A percentile compares a stretch with the other conserved stretches of the same genome.
Evolutionary conservation across 2,113 vertebrate species (phyloP).

Genomic region (Hymenochirus boettgeri): DNA sequence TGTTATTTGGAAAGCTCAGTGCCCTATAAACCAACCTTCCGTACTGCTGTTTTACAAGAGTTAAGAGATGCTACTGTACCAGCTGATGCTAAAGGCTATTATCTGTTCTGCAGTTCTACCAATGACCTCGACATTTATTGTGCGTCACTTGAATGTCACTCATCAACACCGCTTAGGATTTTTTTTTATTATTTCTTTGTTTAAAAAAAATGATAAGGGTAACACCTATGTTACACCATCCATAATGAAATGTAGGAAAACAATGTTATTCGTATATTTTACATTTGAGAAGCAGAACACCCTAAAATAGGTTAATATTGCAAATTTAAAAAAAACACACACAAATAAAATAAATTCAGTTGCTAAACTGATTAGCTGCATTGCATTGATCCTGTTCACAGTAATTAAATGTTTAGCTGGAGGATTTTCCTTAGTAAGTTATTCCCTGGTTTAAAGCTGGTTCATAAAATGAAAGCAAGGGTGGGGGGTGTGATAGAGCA

Average conservation of each 20-base stretch:
- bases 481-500: not conserved
- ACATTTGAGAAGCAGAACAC: not conserved
- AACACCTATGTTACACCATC: not conserved
- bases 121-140: not conserved
- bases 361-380: conserved; percentile 57
- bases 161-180: not conserved
- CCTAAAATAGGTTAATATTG: conserved; percentile 2
- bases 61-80: not conserved
- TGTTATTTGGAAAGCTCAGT: too few species aligned
- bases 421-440: conserved; percentile 61
- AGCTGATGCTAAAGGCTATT: not conserved
- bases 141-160: not conserved
- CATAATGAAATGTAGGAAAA: not conserved
- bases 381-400: conserved; percentile 57
- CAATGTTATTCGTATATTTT: not conserved
- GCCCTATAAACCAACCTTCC: too few species aligned
- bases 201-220: not conserved
- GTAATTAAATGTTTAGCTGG: conserved; percentile 65
- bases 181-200: too few species aligned
- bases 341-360: conserved; percentile 49
- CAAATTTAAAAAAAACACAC: not conserved
- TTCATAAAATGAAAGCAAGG: conserved; percentile 47
- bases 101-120: not conserved
- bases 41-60: not conserved
- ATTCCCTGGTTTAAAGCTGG: conserved; percentile 63